A percentile compares a stretch with the other conserved stretches of the same genome.
These are phyloP conservation scores for Philopedon plagiatum DNA, from an alignment of 2,888 invertebrate genomes.

Conservation along the genomic window DNA sequence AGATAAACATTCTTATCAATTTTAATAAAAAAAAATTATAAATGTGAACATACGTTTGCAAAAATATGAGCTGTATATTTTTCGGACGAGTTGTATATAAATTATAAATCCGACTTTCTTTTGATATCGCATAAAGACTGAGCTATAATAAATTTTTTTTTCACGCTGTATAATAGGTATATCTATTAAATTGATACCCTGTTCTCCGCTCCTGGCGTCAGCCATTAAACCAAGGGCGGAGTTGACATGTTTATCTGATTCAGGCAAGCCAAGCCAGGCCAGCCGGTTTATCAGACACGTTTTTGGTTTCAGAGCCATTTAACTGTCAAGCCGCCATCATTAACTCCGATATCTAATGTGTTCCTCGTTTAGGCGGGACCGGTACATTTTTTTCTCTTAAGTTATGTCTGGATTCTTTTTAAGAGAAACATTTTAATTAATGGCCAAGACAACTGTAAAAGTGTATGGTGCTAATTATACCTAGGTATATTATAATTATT, in stretches of 20 bases:
- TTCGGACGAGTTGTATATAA: too few relatives aligned
- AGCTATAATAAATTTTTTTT: too few relatives aligned
- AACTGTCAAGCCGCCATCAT: constrained; percentile 63
- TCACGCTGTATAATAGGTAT: background rate
- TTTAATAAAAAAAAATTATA: too few relatives aligned
- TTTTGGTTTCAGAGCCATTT: constrained; percentile 64
- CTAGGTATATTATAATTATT: background rate
- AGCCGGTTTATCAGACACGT: constrained; percentile 62
- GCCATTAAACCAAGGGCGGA: constrained; percentile 62
- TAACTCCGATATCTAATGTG: constrained; percentile 62
- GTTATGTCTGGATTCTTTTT: constrained; percentile 14
- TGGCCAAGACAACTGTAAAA: background rate
- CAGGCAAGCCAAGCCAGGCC: constrained; percentile 54
- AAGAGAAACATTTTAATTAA: constrained; percentile 25
- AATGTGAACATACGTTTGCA: too few relatives aligned
- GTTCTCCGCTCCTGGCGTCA: constrained; percentile 28
- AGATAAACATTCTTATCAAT: too few relatives aligned
- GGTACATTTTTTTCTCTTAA: constrained; percentile 24
- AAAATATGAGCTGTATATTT: too few relatives aligned
- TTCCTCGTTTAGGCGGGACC: constrained; percentile 21
- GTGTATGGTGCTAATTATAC: background rate
- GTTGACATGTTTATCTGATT: constrained; percentile 69
- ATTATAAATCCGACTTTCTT: too few relatives aligned
- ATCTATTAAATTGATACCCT: background rate
- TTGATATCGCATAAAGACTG: too few relatives aligned